Percentiles rank a stretch among this genome's conserved stretches.
Evolutionary conservation across 2,797 vertebrate species (phyloP).

Genomic region (Silurus aristotelis): DNA sequence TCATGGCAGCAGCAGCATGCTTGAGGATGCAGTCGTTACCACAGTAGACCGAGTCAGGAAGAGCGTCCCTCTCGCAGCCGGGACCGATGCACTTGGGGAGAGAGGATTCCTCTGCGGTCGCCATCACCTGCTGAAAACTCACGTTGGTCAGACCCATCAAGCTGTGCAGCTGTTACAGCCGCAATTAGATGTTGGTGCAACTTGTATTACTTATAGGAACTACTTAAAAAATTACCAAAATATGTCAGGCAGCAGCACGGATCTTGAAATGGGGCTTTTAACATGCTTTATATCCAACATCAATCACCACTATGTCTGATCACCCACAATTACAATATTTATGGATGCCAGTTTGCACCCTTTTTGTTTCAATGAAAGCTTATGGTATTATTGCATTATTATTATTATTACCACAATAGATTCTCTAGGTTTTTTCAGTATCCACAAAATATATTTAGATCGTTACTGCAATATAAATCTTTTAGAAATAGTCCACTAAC

Average conservation of each 20-base stretch:
- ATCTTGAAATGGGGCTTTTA: neutral
- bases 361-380: neutral
- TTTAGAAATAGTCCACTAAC: too few species aligned
- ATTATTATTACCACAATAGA: neutral
- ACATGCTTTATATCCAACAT: neutral
- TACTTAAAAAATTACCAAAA: neutral
- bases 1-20: constrained; percentile 94
- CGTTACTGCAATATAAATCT: too few species aligned
- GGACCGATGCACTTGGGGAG: constrained; percentile 92
- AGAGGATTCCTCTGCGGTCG: constrained; percentile 68
- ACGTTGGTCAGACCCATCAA: constrained; percentile 44
- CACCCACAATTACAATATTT: neutral
- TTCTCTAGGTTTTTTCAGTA: too few species aligned
- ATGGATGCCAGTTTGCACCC: neutral
- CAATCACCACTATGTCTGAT: neutral
- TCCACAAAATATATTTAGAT: too few species aligned
- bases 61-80: constrained; percentile 87
- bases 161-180: neutral
- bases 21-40: constrained; percentile 93
- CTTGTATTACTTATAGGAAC: neutral
- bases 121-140: constrained; percentile 55
- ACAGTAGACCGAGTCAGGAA: constrained; percentile 94
- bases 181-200: neutral
- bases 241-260: neutral
- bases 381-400: too few species aligned